Base-by-base conservation (phyloP, 2,888 invertebrate species). In the Ischnura elegans region DNA sequence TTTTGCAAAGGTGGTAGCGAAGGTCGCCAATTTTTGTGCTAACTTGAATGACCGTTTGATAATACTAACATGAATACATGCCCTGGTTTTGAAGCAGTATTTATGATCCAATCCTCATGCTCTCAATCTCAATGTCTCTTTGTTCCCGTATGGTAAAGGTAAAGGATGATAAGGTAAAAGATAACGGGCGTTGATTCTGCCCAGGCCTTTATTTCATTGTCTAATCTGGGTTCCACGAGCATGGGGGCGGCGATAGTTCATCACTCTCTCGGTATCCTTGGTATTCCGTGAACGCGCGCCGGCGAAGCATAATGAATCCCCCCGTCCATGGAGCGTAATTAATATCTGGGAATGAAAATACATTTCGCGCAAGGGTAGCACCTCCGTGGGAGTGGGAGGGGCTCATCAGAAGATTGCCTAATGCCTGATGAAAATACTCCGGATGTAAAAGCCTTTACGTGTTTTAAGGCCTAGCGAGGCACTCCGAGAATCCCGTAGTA, bases 311-410 rank as follows among this genome's bases (percentile, higher is more conserved):
- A 76, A 76, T 76, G 29, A 76, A 76, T 76, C 76, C 25, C n/a
- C 61, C 76, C 5, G 76, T 76, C 76, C 76, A 36, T 6, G 36
- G 76, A 29, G 76, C 76, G 76, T 29, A 76, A 76, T 76, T 76
- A 76, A 76, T 76, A 76, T 76, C 76, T 76, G 76, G 36, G 76
- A 76, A 76, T 36, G 76, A 61, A 76, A 76, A 76, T 76, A 76
- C 25, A 76, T 76, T 51, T 51, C 51, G 36, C 25, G 21, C 10
- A n/a, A 10, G 36, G 13, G 13, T 76, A 10, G 29, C 36, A 36
- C 2, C 2, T 16, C 29, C 10, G 76, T 36, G 51, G 51, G 51
- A 51, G 8, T 2, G 36, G 36, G 66, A 5, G 66, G 36, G 36
- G 6, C 76, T 76, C 36, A 25, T 76, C 76, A 76, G 1, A 36